Evolutionary conservation across 2,888 invertebrate species (phyloP), one percentile per base, ranked within the genome.

Genomic region (Crossocerus cetratus): DNA sequence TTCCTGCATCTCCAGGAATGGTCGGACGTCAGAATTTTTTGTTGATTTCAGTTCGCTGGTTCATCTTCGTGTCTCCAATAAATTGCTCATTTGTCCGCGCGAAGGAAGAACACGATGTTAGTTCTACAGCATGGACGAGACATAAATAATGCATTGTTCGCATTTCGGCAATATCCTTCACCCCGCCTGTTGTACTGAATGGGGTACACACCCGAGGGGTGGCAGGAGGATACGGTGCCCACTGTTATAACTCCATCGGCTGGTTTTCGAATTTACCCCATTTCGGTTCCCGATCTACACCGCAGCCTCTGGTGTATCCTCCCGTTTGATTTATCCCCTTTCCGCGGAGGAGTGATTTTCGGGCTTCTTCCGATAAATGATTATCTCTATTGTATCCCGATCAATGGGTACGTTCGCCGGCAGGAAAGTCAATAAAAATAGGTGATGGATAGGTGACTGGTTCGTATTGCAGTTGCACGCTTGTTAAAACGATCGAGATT

Each of bases 181-280:
- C 63, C 58, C 61, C 32, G 61, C 73, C 75, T 75, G 75, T 64
- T 79, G 69, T 74, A 72, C 49, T 57, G 64, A 69, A 59, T 65
- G 68, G 72, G 78, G 80, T 76, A 72, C 69, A 72, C 69, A 43
- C 45, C 72, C 72, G 77, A 82, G 71, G 79, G 78, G 78, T 79
- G 77, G 76, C 75, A 74, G 76, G 77, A 79, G 80, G 68, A 70
- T 69, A 66, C 76, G 71, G 72, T 82, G 77, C 85, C 86, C 84
- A 86, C 84, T 87, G 87, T 87, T 87, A 88, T 86, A 86, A 88
- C 87, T 87, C 85, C 81, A 87, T 87, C 84, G 85, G 82, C 84
- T 78, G 32, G 8, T 87, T 86, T 88, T 87, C 86, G 79, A 80
- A 83, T 82, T 83, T 83, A 85, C 81, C 86, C 83, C 84, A 71